Evolutionary conservation across 2,888 invertebrate species (phyloP).

Genomic region (Agrenia bidenticulata): DNA sequence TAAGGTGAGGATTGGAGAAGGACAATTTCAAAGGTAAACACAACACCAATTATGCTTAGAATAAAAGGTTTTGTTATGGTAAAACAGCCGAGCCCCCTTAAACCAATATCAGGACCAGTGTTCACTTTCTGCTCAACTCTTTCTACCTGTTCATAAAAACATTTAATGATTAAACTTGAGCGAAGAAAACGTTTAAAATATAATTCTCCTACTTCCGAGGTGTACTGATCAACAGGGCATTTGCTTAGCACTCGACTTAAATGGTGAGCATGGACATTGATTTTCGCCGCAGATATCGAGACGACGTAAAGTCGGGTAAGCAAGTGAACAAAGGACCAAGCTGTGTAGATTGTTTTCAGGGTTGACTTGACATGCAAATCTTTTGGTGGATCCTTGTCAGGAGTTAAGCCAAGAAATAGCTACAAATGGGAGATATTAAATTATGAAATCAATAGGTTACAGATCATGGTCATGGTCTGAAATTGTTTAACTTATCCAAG

Average conservation of each 20-base stretch:
- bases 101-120: constrained; percentile 38
- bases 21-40: constrained; percentile 44
- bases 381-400: too few species aligned
- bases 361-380: not conserved
- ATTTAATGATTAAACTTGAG: too few species aligned
- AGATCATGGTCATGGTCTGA: not conserved
- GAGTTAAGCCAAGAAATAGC: not conserved
- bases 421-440: not conserved
- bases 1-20: constrained; percentile 29
- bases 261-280: constrained; percentile 28
- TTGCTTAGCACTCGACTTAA: constrained; percentile 28
- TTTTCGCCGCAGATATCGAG: constrained; percentile 26
- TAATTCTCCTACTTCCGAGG: constrained; percentile 25
- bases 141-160: constrained; percentile 27
- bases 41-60: constrained; percentile 33
- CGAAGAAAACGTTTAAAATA: not conserved
- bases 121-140: constrained; percentile 30
- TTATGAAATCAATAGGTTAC: not conserved
- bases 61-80: constrained; percentile 38
- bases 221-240: constrained; percentile 33
- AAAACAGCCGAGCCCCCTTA: constrained; percentile 37
- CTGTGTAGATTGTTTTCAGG: constrained; percentile 22
- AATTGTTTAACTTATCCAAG: not conserved
- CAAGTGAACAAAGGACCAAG: constrained; percentile 40
- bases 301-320: constrained; percentile 28